Percentiles rank a stretch among this genome's conserved stretches.
phyloP scores from a whole-genome alignment of 2,113 vertebrate species.

The Halichoeres trimaculatus region DNA sequence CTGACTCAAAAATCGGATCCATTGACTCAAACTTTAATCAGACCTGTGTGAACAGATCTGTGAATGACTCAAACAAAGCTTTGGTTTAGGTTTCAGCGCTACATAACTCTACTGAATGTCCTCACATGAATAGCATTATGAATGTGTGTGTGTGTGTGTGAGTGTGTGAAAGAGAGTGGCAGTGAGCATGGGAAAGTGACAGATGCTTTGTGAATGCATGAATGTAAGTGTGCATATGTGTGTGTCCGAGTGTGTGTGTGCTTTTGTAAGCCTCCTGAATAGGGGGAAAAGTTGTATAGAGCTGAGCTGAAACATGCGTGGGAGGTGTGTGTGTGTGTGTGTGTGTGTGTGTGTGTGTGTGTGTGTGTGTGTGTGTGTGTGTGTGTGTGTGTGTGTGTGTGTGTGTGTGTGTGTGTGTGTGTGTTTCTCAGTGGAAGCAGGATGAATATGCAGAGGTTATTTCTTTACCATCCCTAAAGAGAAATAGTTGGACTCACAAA shows the following conservation, averaged over 20 bases:
- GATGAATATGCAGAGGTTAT: not conserved
- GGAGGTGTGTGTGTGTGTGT: constrained; percentile 6
- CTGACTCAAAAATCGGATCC: not conserved
- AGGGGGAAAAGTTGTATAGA: constrained; percentile 27
- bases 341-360: not conserved
- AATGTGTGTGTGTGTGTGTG: constrained; percentile 12
- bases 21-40: not conserved
- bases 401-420: not conserved
- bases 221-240: not conserved
- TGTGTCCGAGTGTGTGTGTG: constrained; percentile 10
- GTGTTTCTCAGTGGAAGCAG: constrained; percentile 6
- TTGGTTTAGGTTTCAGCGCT: not conserved
- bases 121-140: not conserved
- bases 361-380: constrained; percentile 13
- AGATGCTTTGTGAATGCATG: no score
- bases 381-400: not conserved
- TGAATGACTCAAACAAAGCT: not conserved
- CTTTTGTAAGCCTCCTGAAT: constrained; percentile 40
- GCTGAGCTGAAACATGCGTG: constrained; percentile 13
- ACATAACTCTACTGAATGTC: not conserved
- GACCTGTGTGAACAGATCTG: no score
- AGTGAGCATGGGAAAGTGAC: not conserved
- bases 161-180: constrained; percentile 3
- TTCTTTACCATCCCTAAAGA: not conserved
- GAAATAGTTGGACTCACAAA: not conserved